Base-by-base conservation (phyloP, 2,113 vertebrate genomes). In the Echinops telfairi region DNA sequence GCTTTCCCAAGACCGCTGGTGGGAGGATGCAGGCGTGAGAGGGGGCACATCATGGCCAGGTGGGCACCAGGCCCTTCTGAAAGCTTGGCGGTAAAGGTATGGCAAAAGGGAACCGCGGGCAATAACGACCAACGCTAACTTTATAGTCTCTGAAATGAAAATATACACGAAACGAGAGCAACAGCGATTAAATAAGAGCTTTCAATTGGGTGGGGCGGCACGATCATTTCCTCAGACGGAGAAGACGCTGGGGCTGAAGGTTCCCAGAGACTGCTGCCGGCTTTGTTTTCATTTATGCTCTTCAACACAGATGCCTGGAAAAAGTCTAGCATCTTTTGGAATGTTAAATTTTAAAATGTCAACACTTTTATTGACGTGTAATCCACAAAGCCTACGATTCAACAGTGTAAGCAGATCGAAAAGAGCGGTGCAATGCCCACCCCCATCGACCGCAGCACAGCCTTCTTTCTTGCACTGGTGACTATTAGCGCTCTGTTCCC, bases 271-370 rank as follows among this genome's bases (percentile, higher is more conserved):
- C 33, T 22, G 23, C n/a, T 53, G 14, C 31, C 64, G 33, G 2
- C 7, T 78, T 43, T n/a, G 4, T 20, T 66, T 38, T 25, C 57
- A n/a, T 3, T 6, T 6, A 3, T 8, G 47, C 16, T 36, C 84
- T 81, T 86, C 66, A 58, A 40, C 47, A 31, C 75, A 84, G 84
- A 81, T 82, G 43, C 31, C 2, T 47, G 43, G 62, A 57, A 94
- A 43, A 83, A 23, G 60, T 9, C 75, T 70, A 2, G 47, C 31
- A 3, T 27, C 86, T 82, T 88, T 70, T 43, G 36, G 68, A 86
- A 75, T n/a, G 2, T 14, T 53, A 10, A 53, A 14, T 53, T 53
- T 53, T 11, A 53, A 53, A 53, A 10, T 53, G 47, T 53, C 47
- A 53, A 14, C 47, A 53, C 47, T 12, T 53, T 40, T 11, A 47